Percentiles rank a stretch among this genome's conserved stretches.
Conservation (phyloP, 2,888 invertebrate genomes). For the Pterostichus niger region DNA sequence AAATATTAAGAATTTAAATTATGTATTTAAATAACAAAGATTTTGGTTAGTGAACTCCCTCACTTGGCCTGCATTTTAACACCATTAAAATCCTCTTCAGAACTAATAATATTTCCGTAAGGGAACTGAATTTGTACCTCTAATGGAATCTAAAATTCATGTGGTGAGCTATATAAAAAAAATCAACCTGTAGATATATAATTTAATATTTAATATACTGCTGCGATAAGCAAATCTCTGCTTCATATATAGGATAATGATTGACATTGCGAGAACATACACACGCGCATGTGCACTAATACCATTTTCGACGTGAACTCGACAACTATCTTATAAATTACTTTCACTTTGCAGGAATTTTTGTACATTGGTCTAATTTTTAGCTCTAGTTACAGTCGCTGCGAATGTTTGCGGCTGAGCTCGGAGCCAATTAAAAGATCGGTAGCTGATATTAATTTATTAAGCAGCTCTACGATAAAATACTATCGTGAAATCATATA, state of each 20-base stretch:
- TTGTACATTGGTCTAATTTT: slow-evolving; percentile 52
- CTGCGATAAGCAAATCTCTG: no score
- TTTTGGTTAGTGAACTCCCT: no score
- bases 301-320: slow-evolving; percentile 33
- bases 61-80: no score
- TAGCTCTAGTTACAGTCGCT: slow-evolving; percentile 44
- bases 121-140: no score
- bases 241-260: slow-evolving; percentile 4
- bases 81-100: no score
- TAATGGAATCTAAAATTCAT: no score
- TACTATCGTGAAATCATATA: slow-evolving; percentile 7
- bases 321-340: slow-evolving; percentile 58
- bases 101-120: no score
- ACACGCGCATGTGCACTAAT: slow-evolving; percentile 12
- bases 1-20: no score
- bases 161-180: no score
- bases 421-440: slow-evolving; percentile 28
- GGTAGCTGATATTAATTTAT: slow-evolving; percentile 31
- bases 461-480: slow-evolving; percentile 16
- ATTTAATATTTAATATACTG: no score
- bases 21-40: no score
- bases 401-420: slow-evolving; percentile 1
- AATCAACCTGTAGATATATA: no score
- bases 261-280: slow-evolving; percentile 15
- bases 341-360: slow-evolving; percentile 49